Percentiles rank a stretch among this genome's conserved stretches.
Evolutionary conservation across 2,797 vertebrate species (phyloP).

Genomic region (Pipistrellus pygmaeus): DNA sequence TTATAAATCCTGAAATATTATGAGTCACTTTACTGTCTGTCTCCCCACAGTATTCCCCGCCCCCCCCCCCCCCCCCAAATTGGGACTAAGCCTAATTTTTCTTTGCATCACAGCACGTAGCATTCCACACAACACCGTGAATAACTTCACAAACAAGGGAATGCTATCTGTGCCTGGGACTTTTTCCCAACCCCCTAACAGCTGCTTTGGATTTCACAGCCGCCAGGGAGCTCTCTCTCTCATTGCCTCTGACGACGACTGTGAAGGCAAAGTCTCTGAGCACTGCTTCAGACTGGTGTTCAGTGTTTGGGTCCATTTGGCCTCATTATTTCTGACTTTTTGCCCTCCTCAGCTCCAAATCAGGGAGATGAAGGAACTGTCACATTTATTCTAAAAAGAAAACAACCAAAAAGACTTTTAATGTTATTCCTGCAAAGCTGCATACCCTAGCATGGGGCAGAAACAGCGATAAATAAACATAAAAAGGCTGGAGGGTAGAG

Average conservation of each 20-base stretch:
- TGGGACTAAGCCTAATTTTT: slow-evolving; percentile 27
- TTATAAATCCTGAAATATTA: slow-evolving; percentile 48
- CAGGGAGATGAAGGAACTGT: slow-evolving; percentile 67
- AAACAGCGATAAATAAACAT: slow-evolving; percentile 59
- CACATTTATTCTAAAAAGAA: slow-evolving; percentile 71
- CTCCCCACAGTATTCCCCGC: not conserved
- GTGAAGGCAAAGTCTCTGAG: slow-evolving; percentile 52
- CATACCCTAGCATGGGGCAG: not conserved
- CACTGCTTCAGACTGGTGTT: slow-evolving; percentile 35
- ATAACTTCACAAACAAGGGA: slow-evolving; percentile 29
- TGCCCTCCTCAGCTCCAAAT: slow-evolving; percentile 57
- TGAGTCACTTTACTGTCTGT: not conserved
- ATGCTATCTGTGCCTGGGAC: not conserved
- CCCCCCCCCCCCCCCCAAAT: not conserved
- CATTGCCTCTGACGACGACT: slow-evolving; percentile 53
- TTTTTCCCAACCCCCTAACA: slow-evolving; percentile 44
- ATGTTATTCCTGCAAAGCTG: slow-evolving; percentile 50
- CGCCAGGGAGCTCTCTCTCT: slow-evolving; percentile 34
- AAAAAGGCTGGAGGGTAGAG: not conserved
- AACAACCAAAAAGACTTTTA: slow-evolving; percentile 64
- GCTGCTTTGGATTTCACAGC: slow-evolving; percentile 48
- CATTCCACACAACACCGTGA: not conserved
- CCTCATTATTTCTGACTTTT: slow-evolving; percentile 74
- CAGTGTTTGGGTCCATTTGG: slow-evolving; percentile 53
- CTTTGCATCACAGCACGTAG: not conserved